Evolutionary conservation across 2,888 invertebrate genomes (phyloP).

Genomic region (Hipparchia semele): DNA sequence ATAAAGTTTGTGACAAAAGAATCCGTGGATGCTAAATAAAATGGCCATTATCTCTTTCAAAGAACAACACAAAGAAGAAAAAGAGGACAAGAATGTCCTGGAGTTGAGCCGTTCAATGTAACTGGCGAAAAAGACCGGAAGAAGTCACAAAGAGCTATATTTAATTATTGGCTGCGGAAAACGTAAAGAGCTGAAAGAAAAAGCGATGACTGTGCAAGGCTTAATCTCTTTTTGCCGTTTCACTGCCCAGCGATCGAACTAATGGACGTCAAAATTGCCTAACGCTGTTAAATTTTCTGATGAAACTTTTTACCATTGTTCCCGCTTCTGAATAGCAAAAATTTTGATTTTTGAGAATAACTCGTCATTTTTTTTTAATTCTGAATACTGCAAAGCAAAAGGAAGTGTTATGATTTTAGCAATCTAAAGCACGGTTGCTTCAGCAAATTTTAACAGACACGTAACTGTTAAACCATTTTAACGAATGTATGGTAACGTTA

Average conservation of each 20-base stretch:
- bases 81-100: not conserved
- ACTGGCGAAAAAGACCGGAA: conserved; percentile 23
- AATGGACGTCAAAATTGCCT: conserved; percentile 57
- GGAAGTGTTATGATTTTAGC: too few species aligned
- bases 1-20: not conserved
- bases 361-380: not conserved
- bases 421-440: too few species aligned
- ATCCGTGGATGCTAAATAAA: not conserved
- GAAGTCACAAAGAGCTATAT: conserved; percentile 38
- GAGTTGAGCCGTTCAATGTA: conserved; percentile 16
- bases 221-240: conserved; percentile 76
- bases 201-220: conserved; percentile 70
- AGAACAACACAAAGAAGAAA: too few species aligned
- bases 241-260: conserved; percentile 73
- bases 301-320: conserved; percentile 19
- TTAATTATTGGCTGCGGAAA: conserved; percentile 57
- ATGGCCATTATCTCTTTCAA: conserved; percentile 4
- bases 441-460: too few species aligned
- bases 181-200: conserved; percentile 57
- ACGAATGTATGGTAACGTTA: too few species aligned
- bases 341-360: not conserved
- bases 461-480: too few species aligned
- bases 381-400: too few species aligned
- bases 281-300: conserved; percentile 41
- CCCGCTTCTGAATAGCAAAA: not conserved